Percentiles rank a stretch among this genome's conserved stretches.
Conservation (phyloP, 1,140 invertebrate genomes). For the Drosophila lacertosa region DNA sequence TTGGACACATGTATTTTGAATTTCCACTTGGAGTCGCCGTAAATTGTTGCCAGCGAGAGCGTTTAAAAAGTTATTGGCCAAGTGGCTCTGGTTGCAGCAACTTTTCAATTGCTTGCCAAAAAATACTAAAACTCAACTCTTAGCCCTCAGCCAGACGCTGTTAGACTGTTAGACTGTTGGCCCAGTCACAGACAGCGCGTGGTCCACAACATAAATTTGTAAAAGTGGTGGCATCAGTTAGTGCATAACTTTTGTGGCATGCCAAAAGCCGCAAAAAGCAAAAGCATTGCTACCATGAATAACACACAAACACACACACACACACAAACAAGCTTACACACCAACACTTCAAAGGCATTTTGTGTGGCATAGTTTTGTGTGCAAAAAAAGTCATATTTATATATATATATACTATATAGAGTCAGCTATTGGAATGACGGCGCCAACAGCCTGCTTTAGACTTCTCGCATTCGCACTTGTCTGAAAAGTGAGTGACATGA, state of each 20-base stretch:
- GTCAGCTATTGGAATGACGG: constrained; percentile 31
- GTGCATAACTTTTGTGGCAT: constrained; percentile 78
- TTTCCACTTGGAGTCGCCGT: constrained; percentile 48
- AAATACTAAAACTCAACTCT: constrained; percentile 49
- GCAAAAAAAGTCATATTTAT: constrained; percentile 36
- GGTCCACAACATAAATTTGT: constrained; percentile 70
- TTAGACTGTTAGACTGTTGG: constrained; percentile 9
- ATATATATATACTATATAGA: no score
- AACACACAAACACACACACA: constrained; percentile 51
- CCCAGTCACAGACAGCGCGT: constrained; percentile 10
- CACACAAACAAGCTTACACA: constrained; percentile 25
- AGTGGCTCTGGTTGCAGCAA: constrained; percentile 47
- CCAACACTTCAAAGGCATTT: constrained; percentile 74
- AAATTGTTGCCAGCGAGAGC: constrained; percentile 63
- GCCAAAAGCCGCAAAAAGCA: constrained; percentile 80
- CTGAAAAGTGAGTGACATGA: constrained; percentile 55
- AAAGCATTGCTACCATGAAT: constrained; percentile 70
- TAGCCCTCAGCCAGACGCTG: constrained; percentile 9
- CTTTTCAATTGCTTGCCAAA: constrained; percentile 79
- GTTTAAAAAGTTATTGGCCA: constrained; percentile 79
- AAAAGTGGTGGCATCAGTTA: constrained; percentile 71
- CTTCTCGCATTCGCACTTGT: constrained; percentile 19
- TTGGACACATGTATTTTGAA: constrained; percentile 75
- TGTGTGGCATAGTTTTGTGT: constrained; percentile 71
- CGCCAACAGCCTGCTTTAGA: constrained; percentile 45